Evolutionary conservation across 2,113 vertebrate species (phyloP), one percentile per base, ranked within the genome.

Genomic region (Sceloporus undulatus): DNA sequence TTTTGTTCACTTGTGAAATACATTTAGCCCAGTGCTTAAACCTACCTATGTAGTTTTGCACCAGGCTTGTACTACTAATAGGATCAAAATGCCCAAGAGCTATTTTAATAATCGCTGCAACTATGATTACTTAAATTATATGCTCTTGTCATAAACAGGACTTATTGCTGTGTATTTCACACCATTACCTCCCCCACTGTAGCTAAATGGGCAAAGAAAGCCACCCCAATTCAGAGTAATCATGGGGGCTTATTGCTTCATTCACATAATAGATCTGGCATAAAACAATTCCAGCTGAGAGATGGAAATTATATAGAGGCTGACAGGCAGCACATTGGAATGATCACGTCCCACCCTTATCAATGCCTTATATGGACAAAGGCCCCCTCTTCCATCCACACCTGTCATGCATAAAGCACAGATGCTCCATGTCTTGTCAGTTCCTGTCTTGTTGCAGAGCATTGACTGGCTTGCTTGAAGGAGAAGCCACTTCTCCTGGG

Each of bases 311-410:
- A 78, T 19, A 86, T 86, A 68, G 40, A 86, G 75, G 16, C 40
- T 86, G 85, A 86, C 85, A 86, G 66, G 74, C 38, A 86, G 38
- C 85, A 86, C 74, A 78, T 78, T 86, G 85, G 59, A 86, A 16
- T 86, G 56, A 86, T 86, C 75, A 86, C 59, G 52, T 66, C 85
- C 62, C 59, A 78, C 78, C 59, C 74, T 11, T n/a, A 74, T 85
- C 54, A 34, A 25, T 65, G 11, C 59, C 62, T 52, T 78, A 54
- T 86, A 77, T 48, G 59, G 75, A 78, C 74, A 86, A 86, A 78
- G 59, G 40, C 85, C 27, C 62, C 75, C 85, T 78, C 23, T 16
- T 16, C 75, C 68, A 75, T 86, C 85, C 85, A 86, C 75, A 68
- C 85, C 40, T 66, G 54, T 78, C 85, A 86, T 25, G 34, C 75